A percentile compares a stretch with the other conserved stretches of the same genome.
Evolutionary conservation across 2,113 vertebrate species (phyloP).

Genomic region (Coptodon bakossiorum): DNA sequence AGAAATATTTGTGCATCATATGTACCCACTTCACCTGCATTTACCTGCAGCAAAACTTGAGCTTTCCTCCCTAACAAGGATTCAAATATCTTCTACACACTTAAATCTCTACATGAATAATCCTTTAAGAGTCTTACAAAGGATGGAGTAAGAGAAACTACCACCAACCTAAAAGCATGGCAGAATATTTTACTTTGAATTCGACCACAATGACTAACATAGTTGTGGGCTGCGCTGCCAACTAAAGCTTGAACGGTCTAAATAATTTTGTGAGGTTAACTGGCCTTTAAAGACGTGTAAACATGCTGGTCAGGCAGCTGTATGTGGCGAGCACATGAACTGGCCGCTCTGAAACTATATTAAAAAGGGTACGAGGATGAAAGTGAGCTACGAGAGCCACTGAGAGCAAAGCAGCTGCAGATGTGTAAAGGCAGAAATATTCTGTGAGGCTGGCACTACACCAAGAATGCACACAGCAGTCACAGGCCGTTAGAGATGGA

Average conservation of each 20-base stretch:
- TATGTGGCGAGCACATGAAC: not conserved
- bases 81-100: not conserved
- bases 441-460: constrained; percentile 41
- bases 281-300: not conserved
- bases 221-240: not conserved
- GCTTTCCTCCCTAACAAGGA: not conserved
- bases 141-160: not conserved
- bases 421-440: constrained; percentile 53
- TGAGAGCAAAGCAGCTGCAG: constrained; percentile 43
- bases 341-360: not conserved
- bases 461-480: constrained; percentile 66
- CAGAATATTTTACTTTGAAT: not conserved
- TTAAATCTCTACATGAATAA: not conserved
- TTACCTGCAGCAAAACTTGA: not conserved
- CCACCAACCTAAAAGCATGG: not conserved
- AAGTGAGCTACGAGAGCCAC: not conserved
- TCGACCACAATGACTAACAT: not conserved
- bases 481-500: constrained; percentile 48
- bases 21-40: not conserved
- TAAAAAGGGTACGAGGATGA: not conserved
- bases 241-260: not conserved
- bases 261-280: not conserved
- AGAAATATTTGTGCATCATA: not conserved
- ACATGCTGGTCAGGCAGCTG: not conserved
- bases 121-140: not conserved